These are phyloP conservation scores for Platerodrilus igneus DNA, from an alignment of 2,888 invertebrate genomes.

Conservation along the genomic window DNA sequence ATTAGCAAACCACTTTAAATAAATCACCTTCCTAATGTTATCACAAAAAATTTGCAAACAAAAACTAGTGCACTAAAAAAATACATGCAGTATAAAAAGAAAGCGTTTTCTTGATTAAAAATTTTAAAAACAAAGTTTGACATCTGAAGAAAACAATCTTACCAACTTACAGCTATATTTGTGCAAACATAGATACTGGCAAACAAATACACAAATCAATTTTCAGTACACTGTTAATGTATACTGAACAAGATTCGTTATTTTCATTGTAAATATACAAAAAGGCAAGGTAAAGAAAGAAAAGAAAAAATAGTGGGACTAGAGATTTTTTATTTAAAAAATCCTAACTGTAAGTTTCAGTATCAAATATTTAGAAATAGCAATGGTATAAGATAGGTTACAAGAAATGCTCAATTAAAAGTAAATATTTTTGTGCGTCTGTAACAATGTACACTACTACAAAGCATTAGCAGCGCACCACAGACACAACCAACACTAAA, in stretches of 20 bases:
- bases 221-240: conserved; percentile 26
- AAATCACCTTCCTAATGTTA: conserved; percentile 26
- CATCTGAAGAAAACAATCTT: conserved; percentile 33
- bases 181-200: conserved; percentile 32
- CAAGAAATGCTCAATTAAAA: conserved; percentile 50
- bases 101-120: no score
- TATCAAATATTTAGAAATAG: conserved; percentile 51
- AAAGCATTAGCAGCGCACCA: conserved; percentile 9
- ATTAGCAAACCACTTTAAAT: conserved; percentile 37
- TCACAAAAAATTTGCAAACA: conserved; percentile 35
- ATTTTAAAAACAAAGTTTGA: conserved; percentile 19
- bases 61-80: conserved; percentile 38
- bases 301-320: conserved; percentile 56
- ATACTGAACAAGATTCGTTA: conserved; percentile 23
- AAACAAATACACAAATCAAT: conserved; percentile 20
- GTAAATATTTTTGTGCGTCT: conserved; percentile 15
- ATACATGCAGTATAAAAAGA: conserved; percentile 27
- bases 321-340: conserved; percentile 59
- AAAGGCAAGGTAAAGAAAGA: conserved; percentile 15
- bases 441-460: conserved; percentile 11
- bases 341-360: conserved; percentile 55
- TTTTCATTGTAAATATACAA: no score
- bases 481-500: conserved; percentile 22
- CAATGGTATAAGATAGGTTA: conserved; percentile 53
- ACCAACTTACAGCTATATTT: conserved; percentile 33